Base-by-base conservation (phyloP, 2,888 invertebrate genomes). In the Polydrusus tereticollis region DNA sequence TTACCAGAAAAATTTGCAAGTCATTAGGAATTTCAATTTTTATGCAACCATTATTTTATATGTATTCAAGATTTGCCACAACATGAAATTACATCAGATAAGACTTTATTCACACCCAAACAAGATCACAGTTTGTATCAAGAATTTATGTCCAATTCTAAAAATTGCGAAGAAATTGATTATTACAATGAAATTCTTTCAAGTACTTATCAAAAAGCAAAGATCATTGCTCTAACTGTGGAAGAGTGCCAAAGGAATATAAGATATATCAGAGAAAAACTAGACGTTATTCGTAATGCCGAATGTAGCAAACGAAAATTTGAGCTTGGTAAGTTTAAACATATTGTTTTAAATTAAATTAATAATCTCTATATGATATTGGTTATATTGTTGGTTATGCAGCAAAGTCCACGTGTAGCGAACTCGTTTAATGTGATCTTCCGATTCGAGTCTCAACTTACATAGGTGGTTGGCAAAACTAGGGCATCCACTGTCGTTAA, bases 171-270 rank as follows among this genome's bases (percentile, higher is more conserved):
- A 14, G 18, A 71, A 50, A 47, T 71, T 8, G 45, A 69, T n/a
- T 76, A 77, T 33, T 79, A 76, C 58, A 73, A 73, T 43, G 58
- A 75, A 5, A 66, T 75, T 1, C 73, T 84, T 21, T 73, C 81
- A 38, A 69, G 76, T 7, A 81, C 82, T 41, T 80, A 80, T 20
- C 74, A 80, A 65, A 75, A 78, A 59, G 84, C 84, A 0, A 79
- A 80, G 73, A 59, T 78, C 14, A 73, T 79, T 12, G 76, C 81
- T 0, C 70, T 79, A 8, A 76, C 78, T 0, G 79, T 85, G 6
- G 80, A 81, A 57, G 74, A 79, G 47, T 83, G 82, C 43, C 82
- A 84, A 65, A 77, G 76, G 52, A 82, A 82, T 68, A 84, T 85
- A 62, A 75, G 77, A 7, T 73, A 74, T 20, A 77, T 82, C 4